Evolutionary conservation across 2,888 invertebrate genomes (phyloP), one percentile per base, ranked within the genome.

Genomic region (Epinotia ramella): DNA sequence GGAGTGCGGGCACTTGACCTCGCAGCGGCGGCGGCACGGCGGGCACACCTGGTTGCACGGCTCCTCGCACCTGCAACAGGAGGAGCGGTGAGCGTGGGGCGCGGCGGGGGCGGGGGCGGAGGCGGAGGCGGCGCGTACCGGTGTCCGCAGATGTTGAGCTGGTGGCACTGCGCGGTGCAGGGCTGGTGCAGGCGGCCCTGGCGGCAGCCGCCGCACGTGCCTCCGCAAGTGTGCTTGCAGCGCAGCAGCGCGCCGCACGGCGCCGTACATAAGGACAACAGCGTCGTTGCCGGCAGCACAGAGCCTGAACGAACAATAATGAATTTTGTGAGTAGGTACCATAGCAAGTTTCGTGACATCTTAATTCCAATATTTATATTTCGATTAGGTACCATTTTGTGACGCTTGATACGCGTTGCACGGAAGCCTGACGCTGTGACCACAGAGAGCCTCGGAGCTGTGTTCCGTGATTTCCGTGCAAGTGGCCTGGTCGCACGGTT

Each of bases 81-180:
- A 95, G 40, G 33, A n/a, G 33, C 7, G 9, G 28, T 24, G 24
- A 28, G 60, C 28, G 24, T 28, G 24, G 46, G 63, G 20, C 24
- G 81, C 96, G 96, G 0, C 95, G 2, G 46, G 3, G 4, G 18
- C n/a, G 6, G n/a, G 1, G 24, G 13, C 46, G 12, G 46, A 3
- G 3, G 46, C 3, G 12, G n/a, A 33, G 57, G 11, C 1, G 1
- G 6, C 64, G 40, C 88, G 88, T 82, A 95, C 94, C 91, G 87
- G 83, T 96, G 96, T 46, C 96, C 96, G 85, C 96, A 97, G 64
- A 96, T 94, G 77, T 96, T 92, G 13, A 84, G 80, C 68, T 92
- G 92, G 6, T 91, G 90, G 86, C 97, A 97, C 20, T 88, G 86
- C 79, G 95, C 90, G 46, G 80, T 78, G 86, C 96, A 97, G 24